These are phyloP conservation scores for Trogon surrucura DNA, from an alignment of 2,113 vertebrate genomes.

Conservation along the genomic window DNA sequence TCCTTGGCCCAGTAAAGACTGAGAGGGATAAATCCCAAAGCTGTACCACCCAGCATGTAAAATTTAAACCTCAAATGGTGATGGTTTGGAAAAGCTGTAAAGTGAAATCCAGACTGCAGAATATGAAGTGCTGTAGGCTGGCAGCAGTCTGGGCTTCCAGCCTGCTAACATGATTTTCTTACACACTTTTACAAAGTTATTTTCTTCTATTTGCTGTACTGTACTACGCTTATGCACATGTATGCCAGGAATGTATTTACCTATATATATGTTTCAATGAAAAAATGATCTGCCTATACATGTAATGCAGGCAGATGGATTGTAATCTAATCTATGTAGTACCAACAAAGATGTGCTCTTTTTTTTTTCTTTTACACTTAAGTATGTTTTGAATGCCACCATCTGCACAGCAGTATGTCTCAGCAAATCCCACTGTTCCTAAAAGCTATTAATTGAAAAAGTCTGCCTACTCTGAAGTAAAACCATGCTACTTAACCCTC, in stretches of 20 bases:
- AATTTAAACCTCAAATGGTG: background rate
- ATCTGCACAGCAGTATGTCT: background rate
- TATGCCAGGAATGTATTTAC: background rate
- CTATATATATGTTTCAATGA: background rate
- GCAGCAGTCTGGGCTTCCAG: background rate
- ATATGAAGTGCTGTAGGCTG: background rate
- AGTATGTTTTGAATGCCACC: background rate
- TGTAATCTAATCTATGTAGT: background rate
- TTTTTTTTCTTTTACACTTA: background rate
- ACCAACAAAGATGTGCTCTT: background rate
- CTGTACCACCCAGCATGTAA: background rate
- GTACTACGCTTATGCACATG: background rate
- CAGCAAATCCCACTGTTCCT: background rate
- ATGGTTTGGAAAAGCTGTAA: background rate
- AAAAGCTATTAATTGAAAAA: background rate
- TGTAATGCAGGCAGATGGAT: background rate
- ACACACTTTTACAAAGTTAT: background rate
- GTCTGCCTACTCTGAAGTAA: background rate
- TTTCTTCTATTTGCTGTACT: background rate
- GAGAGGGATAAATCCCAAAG: background rate
- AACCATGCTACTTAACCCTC: background rate
- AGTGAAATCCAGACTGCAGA: background rate
- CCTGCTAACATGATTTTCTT: background rate
- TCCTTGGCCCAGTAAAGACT: background rate
- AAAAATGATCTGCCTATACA: background rate